Evolutionary conservation across 2,888 invertebrate genomes (phyloP).

Genomic region (Protonemura montana): DNA sequence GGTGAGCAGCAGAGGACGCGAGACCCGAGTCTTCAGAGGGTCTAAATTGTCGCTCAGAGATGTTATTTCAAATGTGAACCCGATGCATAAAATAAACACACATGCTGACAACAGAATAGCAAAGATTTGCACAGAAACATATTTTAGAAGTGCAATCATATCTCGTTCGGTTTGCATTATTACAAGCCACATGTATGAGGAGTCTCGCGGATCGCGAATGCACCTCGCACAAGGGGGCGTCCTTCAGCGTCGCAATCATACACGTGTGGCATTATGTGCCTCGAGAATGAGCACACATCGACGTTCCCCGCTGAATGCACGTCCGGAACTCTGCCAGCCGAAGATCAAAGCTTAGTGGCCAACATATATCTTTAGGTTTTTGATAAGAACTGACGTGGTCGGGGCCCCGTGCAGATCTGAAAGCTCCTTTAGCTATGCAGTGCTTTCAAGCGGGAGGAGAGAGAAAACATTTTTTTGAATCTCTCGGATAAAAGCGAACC

Average conservation of each 20-base stretch:
- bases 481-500: conserved; percentile 2
- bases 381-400: conserved; percentile 12
- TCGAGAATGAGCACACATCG: background rate
- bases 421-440: conserved; percentile 34
- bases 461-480: background rate
- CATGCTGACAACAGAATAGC: too few relatives aligned
- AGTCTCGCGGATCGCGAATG: too few relatives aligned
- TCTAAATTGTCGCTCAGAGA: too few relatives aligned
- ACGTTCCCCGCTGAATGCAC: background rate
- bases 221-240: background rate
- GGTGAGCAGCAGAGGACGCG: too few relatives aligned
- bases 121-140: too few relatives aligned
- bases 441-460: conserved; percentile 27
- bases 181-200: background rate
- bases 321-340: background rate
- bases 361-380: background rate
- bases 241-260: background rate
- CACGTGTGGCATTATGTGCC: background rate
- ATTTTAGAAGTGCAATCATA: background rate
- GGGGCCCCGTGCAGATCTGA: background rate
- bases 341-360: conserved; percentile 17
- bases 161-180: background rate
- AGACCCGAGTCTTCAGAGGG: too few relatives aligned
- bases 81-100: too few relatives aligned
- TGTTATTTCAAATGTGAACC: too few relatives aligned